Evolutionary conservation across 2,113 vertebrate species (phyloP), one percentile per base, ranked within the genome.

Genomic region (Mustelus asterias): DNA sequence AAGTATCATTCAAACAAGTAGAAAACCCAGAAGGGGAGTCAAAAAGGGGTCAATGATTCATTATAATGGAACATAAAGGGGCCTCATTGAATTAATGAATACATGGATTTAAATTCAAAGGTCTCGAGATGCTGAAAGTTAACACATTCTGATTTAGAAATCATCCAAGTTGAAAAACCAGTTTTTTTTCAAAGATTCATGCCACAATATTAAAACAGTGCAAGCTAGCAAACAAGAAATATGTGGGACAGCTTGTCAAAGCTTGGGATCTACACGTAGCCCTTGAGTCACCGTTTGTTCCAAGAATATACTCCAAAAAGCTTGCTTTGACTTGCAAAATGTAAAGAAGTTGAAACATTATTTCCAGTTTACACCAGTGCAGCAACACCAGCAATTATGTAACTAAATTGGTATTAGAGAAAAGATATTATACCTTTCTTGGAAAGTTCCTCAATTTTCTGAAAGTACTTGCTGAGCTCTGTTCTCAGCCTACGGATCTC

Each of bases 381-480:
- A 18, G 33, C 29, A 69, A 72, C n/a, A 48, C 18, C 41, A 69
- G 33, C n/a, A 95, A 95, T 16, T 65, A 41, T 4, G 37, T 14
- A 70, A 89, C 29, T 33, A 24, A 90, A 13, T 90, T 60, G 22
- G 9, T 58, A 33, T 90, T n/a, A 60, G 6, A 90, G n/a, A 89
- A 33, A 65, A 67, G 10, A 60, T 90, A 29, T 6, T 44, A 96
- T 97, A 99, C 99, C 98, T 98, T 97, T 98, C 96, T 97, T 97
- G 60, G 97, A 96, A 33, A 99, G 96, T 63, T 98, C 98, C 96
- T 99, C 98, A 16, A 99, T 98, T 97, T 98, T 98, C 96, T 97
- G 97, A 96, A 99, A 97, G 96, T 97, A 99, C n/a, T 89, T 97
- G 96, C 97, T 98, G 96, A 99, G 96, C 96, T 99, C 98, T 96